Percentiles rank a stretch among this genome's conserved stretches.
Evolutionary conservation across 2,888 invertebrate species (phyloP).

Genomic region (Atherix ibis): DNA sequence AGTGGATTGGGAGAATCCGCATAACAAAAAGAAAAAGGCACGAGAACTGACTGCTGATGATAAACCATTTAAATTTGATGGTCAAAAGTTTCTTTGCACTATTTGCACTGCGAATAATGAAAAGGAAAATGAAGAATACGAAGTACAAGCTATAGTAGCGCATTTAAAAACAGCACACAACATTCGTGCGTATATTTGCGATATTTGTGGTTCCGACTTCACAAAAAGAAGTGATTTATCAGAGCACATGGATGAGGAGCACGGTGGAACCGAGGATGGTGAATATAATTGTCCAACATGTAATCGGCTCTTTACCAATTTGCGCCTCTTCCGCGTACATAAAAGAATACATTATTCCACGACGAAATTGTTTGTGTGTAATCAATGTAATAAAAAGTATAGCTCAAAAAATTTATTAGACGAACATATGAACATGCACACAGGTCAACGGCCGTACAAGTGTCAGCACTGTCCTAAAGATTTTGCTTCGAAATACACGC

Average conservation of each 20-base stretch:
- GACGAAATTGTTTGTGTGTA: slow-evolving; percentile 46
- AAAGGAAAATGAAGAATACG: slow-evolving; percentile 31
- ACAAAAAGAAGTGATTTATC: slow-evolving; percentile 45
- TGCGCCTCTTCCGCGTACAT: slow-evolving; percentile 44
- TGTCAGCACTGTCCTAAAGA: slow-evolving; percentile 52
- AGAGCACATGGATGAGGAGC: slow-evolving; percentile 46
- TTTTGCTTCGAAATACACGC: slow-evolving; percentile 66
- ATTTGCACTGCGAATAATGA: slow-evolving; percentile 18
- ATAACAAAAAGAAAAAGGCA: too few relatives aligned
- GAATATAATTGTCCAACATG: slow-evolving; percentile 49
- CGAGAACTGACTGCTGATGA: too few relatives aligned
- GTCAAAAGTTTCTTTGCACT: slow-evolving; percentile 36
- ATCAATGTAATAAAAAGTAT: slow-evolving; percentile 49
- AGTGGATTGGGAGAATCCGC: too few relatives aligned
- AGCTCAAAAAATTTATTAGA: slow-evolving; percentile 50
- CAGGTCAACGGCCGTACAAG: slow-evolving; percentile 47
- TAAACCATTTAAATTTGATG: slow-evolving; percentile 13
- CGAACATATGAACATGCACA: slow-evolving; percentile 59
- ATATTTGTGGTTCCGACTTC: slow-evolving; percentile 49
- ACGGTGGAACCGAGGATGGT: slow-evolving; percentile 40
- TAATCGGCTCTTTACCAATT: slow-evolving; percentile 42
- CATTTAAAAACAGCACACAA: slow-evolving; percentile 48
- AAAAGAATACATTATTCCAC: slow-evolving; percentile 47
- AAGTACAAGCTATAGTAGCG: slow-evolving; percentile 41
- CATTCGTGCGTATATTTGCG: slow-evolving; percentile 51